Base-by-base conservation (phyloP, 2,113 vertebrate genomes). In the Pygoscelis adeliae region DNA sequence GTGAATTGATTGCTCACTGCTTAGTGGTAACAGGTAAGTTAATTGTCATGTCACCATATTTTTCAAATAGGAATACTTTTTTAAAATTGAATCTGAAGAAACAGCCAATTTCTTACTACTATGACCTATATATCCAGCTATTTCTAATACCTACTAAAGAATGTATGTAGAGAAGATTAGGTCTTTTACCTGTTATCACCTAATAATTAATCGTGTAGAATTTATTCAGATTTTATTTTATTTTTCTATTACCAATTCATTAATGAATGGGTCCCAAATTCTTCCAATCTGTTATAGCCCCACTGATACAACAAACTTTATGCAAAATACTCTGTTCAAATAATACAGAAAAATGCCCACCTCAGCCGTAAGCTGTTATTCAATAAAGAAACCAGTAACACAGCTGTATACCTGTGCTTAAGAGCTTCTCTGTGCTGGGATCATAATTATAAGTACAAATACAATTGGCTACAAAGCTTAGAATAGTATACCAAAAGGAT, bases 91-190 rank as follows among this genome's bases (percentile, higher is more conserved):
- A 3, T 36, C 5, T 59, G 21, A 79, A 85, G 11, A 20, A 87
- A 32, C 3, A 59, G 13, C 6, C 3, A 15, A 9, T 38, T 71
- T 36, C 15, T 59, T 32, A 30, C 5, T 20, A 20, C 6, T 11
- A n/a, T 18, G 12, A 22, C 6, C 13, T 21, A 5, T 14, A 8
- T 3, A 13, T 13, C 2, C 14, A 49, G 7, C 3, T 44, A 2
- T 29, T 79, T 87, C 29, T 74, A 18, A 30, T 47, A 50, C 7
- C 8, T 38, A 6, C 10, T 32, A 5, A 74, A 49, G 25, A 70
- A 32, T 34, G 5, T 13, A 42, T 15, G 26, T 15, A 46, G 14
- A 56, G 11, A 53, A 46, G 12, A 38, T 11, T 22, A 50, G 2
- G 1, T 6, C 4, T 83, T 83, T 47, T 56, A 21, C 4, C 13